Base-by-base conservation (phyloP, 2,888 invertebrate species). In the Drosophila greeni region DNA sequence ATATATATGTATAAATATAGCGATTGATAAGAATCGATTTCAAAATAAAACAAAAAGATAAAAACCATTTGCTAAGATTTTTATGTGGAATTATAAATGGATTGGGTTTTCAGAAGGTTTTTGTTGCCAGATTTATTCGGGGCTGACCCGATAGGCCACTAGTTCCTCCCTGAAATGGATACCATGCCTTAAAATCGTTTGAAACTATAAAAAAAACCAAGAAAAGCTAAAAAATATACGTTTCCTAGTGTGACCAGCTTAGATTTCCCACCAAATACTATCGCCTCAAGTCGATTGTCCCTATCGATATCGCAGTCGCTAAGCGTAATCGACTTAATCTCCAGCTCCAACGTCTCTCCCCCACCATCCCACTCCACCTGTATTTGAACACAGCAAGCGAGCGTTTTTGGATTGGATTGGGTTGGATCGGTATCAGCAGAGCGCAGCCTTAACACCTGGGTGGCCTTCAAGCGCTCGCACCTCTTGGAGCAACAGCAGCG, bases 1-100 rank as follows among this genome's bases (percentile, higher is more conserved):
- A 36, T 76, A 79, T 72, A 77, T 72, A 72, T 78, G 77, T 72
- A 70, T 69, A 67, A 73, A 65, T 40, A 56, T 65, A 67, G 70
- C 64, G 66, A 67, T 70, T 58, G 66, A 53, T 67, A 61, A 53
- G 37, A 52, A 60, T 60, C 52, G 47, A 67, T 61, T 67, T 67
- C 70, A 70, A 66, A 47, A 47, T 31, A 70, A 70, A 66, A 31
- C 2, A 69, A 53, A 67, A 70, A 61, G 29, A 42, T n/a, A 52
- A 65, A 70, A 53, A 33, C 52, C 16, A 64, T 24, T 64, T n/a
- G n/a, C n/a, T n/a, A n/a, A n/a, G n/a, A n/a, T n/a, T n/a, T n/a
- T n/a, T n/a, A n/a, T n/a, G n/a, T n/a, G n/a, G n/a, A n/a, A n/a
- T n/a, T n/a, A n/a, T n/a, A n/a, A n/a, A n/a, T n/a, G n/a, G n/a